Percentiles rank a stretch among this genome's conserved stretches.
Evolutionary conservation across 64 coral and sea anemone genomes (phyloP).

Genomic region (Montipora cactus): DNA sequence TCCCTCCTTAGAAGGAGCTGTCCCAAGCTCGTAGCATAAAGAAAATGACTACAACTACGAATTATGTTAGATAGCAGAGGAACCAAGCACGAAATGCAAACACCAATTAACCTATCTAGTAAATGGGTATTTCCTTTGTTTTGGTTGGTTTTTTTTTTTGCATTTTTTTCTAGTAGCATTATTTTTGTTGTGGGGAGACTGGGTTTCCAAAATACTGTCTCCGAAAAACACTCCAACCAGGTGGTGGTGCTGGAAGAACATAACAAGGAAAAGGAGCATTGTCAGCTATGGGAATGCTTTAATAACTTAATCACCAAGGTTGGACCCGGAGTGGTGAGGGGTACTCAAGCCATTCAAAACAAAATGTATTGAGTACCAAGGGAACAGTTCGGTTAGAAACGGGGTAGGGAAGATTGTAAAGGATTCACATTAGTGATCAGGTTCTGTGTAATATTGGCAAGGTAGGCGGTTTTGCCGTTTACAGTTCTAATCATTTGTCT

Average conservation of each 20-base stretch:
- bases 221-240: not conserved
- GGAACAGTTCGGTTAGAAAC: not conserved
- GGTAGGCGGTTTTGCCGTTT: conserved; percentile 1
- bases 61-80: no score
- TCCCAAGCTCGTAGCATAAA: no score
- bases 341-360: not conserved
- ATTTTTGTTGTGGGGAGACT: no score
- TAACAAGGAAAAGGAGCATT: not conserved
- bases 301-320: not conserved
- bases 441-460: not conserved
- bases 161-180: no score
- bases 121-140: no score
- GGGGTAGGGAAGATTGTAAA: not conserved
- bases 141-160: no score
- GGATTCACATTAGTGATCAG: not conserved
- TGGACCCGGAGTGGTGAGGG: not conserved
- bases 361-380: not conserved
- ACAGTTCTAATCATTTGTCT: not conserved
- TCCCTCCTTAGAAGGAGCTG: no score
- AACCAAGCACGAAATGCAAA: no score
- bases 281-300: not conserved
- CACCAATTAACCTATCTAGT: no score
- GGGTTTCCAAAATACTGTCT: no score
- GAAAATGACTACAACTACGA: no score
- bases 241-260: not conserved